Percentiles rank a stretch among this genome's conserved stretches.
These are phyloP conservation scores for Leucophenga maculata DNA, from an alignment of 2,888 invertebrate species.

Conservation along the genomic window DNA sequence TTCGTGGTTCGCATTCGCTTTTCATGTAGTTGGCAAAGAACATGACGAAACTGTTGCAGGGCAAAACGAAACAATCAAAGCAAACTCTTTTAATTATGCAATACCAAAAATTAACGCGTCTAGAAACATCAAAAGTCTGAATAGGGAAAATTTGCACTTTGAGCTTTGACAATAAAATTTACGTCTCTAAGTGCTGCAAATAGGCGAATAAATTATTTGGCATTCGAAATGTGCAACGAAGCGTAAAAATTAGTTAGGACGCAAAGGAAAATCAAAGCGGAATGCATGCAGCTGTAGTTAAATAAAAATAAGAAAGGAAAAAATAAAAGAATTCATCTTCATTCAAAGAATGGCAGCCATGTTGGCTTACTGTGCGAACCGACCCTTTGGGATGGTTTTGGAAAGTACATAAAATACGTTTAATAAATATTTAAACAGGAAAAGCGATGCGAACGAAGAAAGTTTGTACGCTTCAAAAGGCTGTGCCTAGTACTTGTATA, in stretches of 20 bases:
- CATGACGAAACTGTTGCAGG: conserved; percentile 33
- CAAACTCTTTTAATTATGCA: conserved; percentile 17
- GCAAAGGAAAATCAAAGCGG: neutral
- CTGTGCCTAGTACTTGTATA: no score
- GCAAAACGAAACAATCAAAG: conserved; percentile 21
- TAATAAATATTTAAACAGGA: conserved; percentile 1
- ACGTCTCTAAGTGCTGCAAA: neutral
- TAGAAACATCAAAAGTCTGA: neutral
- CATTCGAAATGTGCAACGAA: neutral
- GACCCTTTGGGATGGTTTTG: neutral
- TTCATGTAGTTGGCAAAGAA: conserved; percentile 44
- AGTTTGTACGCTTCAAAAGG: neutral
- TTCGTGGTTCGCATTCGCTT: conserved; percentile 7
- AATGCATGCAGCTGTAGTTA: neutral
- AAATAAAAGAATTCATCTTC: neutral
- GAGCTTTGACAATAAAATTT: neutral
- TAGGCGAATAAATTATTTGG: neutral
- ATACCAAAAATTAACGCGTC: neutral
- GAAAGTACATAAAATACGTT: neutral
- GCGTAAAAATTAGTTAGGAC: neutral
- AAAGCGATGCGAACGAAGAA: neutral
- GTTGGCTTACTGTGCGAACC: neutral
- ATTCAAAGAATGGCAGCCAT: neutral
- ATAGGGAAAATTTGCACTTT: neutral
- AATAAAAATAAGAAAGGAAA: neutral